phyloP scores from a whole-genome alignment of 2,797 vertebrate species.

The Pogonophryne albipinna region DNA sequence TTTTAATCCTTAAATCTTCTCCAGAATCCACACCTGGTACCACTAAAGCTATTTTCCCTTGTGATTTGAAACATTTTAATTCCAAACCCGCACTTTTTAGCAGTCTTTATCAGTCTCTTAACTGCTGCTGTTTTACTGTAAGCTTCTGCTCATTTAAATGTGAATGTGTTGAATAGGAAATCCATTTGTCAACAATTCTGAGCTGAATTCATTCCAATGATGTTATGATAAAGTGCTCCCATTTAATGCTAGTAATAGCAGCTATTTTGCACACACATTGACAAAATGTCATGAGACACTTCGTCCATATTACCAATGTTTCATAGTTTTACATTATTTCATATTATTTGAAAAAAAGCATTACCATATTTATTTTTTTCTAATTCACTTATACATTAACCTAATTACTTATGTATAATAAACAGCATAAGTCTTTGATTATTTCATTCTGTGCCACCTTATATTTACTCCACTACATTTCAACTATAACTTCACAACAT shows the following conservation, averaged over 20 bases:
- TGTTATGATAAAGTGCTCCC: neutral
- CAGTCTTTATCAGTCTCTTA: neutral
- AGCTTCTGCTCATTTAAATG: neutral
- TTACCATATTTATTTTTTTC: neutral
- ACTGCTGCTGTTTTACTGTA: neutral
- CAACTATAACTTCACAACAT: too few relatives aligned
- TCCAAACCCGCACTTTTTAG: neutral
- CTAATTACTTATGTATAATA: too few relatives aligned
- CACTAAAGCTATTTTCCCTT: constrained; percentile 13
- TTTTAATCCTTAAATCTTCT: constrained; percentile 30
- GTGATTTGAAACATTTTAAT: constrained; percentile 14
- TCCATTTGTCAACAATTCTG: neutral
- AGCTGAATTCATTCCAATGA: neutral
- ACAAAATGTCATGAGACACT: neutral
- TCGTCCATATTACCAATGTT: too few relatives aligned
- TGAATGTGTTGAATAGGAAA: neutral
- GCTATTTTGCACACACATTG: neutral
- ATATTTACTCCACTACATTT: too few relatives aligned
- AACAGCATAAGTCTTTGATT: too few relatives aligned
- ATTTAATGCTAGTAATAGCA: neutral
- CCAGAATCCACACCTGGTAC: constrained; percentile 26
- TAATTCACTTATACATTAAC: neutral
- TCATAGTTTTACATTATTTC: too few relatives aligned
- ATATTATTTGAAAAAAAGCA: neutral
- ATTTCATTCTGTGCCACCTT: too few relatives aligned